phyloP scores from a whole-genome alignment of 2,888 invertebrate genomes.

The Dyspetes luteomarginatus region DNA sequence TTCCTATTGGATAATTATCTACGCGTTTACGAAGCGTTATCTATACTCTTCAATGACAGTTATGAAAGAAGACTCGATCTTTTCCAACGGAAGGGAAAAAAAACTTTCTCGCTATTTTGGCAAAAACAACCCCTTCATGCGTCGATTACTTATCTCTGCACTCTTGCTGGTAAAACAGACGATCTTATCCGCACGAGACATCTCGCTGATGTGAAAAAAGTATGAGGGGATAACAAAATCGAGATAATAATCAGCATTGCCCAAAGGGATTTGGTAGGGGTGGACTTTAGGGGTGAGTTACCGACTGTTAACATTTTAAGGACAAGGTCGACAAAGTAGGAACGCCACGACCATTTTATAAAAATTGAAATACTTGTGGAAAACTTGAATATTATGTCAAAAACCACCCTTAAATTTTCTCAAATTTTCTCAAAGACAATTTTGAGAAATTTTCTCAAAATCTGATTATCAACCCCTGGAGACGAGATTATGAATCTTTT shows the following conservation, averaged over 20 bases:
- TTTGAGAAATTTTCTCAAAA: not conserved
- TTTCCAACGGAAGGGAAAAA: not conserved
- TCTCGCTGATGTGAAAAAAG: not conserved
- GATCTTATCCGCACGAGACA: conserved; percentile 3
- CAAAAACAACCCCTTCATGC: not conserved
- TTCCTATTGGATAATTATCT: too few species aligned
- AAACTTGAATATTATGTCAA: not conserved
- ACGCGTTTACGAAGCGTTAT: too few species aligned
- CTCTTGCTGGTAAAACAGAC: conserved; percentile 48
- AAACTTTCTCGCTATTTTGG: not conserved
- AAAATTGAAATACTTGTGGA: not conserved
- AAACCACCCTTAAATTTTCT: not conserved
- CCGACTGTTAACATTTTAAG: conserved; percentile 46
- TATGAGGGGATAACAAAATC: not conserved
- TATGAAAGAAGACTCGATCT: too few species aligned
- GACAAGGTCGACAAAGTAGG: conserved; percentile 60
- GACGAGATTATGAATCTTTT: not conserved
- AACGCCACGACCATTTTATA: not conserved
- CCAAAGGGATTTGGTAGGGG: not conserved
- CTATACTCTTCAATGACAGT: too few species aligned
- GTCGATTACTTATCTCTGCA: conserved; percentile 58
- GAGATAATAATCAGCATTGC: conserved; percentile 22
- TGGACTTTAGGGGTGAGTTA: conserved; percentile 38
- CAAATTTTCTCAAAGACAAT: not conserved
- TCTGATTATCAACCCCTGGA: not conserved